Base-by-base conservation (phyloP, 2,797 vertebrate species). In the Myotis findleyi region DNA sequence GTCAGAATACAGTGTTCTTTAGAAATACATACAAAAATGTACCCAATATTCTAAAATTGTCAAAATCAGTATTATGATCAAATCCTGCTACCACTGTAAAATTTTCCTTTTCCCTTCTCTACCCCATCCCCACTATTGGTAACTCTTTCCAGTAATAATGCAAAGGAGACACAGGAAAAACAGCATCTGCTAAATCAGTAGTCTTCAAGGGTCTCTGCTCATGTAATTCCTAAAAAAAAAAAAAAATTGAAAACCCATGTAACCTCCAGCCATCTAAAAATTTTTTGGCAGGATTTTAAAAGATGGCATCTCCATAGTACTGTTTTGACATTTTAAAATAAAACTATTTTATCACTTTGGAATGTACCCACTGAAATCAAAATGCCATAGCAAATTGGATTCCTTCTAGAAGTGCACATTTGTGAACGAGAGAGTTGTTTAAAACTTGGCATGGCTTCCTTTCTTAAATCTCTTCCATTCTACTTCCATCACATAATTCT, bases 161-260 rank as follows among this genome's bases (percentile, higher is more conserved):
- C 25, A 53, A 81, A 33, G 21, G 30, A n/a, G 7, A 55, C 68
- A 83, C 64, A 77, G n/a, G 17, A 14, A 66, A 89, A 80, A 51
- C 36, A 91, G 71, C 59, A 30, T 62, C 44, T 92, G 47, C 20
- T 59, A 76, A 96, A 36, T 64, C 30, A 16, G n/a, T 75, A 44
- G 25, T 69, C 77, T 55, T 88, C 44, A 90, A 55, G 75, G 86
- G 71, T 33, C 85, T 83, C 94, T 89, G 10, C 53, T 93, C 36
- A 59, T 5, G 0, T 66, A 68, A 87, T 10, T 8, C 38, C 47
- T 53, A 12, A 84, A 84, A 49, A 84, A 33, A 12, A 84, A 84
- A 49, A 38, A 69, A 47, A 33, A 93, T 27, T 16, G n/a, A 83
- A 94, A 80, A 71, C 16, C 3, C 13, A 33, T 23, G 2, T 64